Base-by-base conservation (phyloP, 2,113 vertebrate species). In the Martes martes region DNA sequence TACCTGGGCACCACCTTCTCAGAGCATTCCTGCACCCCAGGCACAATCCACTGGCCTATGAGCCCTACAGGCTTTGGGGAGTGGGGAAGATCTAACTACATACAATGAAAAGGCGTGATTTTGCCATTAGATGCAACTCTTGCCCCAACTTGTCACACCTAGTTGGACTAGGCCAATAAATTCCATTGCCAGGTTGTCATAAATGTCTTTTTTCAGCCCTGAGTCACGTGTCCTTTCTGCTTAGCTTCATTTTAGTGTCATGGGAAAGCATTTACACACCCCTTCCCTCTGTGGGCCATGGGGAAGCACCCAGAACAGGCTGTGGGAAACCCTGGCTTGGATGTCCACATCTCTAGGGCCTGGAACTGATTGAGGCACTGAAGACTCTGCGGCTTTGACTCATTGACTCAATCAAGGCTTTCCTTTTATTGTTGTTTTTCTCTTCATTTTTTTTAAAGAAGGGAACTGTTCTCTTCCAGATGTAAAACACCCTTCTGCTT, bases 131-230 rank as follows among this genome's bases (percentile, higher is more conserved):
- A 71, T 45, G 76, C 0, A 2, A 73, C 18, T 79, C 92, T 88
- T 97, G 97, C 96, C 93, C 47, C 50, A 80, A 67, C 97, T 87
- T 97, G 98, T 91, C 80, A 69, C 16, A 50, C 42, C 52, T 57
- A 39, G 71, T 84, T 52, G 74, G 45, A 65, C 57, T 55, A 26
- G 6, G 57, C 78, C 85, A 81, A 31, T 21, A 42, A 39, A 88
- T 71, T 47, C 76, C 93, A 73, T 63, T 74, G 39, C 80, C 65
- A 96, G 36, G 28, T 65, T 28, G 36, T 73, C 92, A 31, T 65
- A 76, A 95, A 92, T 73, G 74, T 86, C 88, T 78, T 92, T 83
- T 61, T 36, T 45, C 92, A 87, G 80, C 78, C 82, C 71, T 84
- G 14, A 97, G 74, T 52, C 87, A 86, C 13, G 1, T 73, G 78